Evolutionary conservation across 1,140 invertebrate genomes (phyloP).

Genomic region (Aleiodes sp.): DNA sequence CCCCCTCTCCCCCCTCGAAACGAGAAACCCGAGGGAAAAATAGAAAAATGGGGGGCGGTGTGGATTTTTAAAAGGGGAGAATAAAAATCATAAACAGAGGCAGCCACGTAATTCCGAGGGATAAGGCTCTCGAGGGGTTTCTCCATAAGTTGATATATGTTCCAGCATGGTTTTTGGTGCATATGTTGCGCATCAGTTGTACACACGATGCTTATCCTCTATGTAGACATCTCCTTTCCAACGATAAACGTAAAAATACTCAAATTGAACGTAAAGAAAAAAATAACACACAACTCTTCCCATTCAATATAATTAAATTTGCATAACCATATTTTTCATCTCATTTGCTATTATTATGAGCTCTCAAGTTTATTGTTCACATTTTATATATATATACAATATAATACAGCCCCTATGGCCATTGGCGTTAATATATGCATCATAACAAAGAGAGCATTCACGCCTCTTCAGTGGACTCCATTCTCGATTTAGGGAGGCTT

Average conservation of each 20-base stretch:
- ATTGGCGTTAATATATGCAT: conserved; percentile 59
- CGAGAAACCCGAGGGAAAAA: no score
- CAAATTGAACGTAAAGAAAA: neutral
- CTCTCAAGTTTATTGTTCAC: conserved; percentile 42
- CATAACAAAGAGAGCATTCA: conserved; percentile 57
- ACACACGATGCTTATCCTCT: neutral
- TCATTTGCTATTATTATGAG: conserved; percentile 61
- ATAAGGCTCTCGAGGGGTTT: conserved; percentile 45
- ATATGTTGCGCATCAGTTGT: conserved; percentile 41
- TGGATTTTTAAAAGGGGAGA: no score
- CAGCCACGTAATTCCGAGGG: conserved; percentile 47
- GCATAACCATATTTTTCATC: conserved; percentile 59
- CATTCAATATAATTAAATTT: conserved; percentile 44
- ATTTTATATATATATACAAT: conserved; percentile 25
- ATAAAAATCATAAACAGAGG: conserved; percentile 50
- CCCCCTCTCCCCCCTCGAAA: no score
- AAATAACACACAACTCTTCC: neutral
- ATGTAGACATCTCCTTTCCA: neutral
- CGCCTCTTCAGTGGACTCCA: conserved; percentile 44
- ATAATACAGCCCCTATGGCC: conserved; percentile 47
- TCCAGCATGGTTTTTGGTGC: conserved; percentile 15
- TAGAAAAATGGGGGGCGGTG: no score
- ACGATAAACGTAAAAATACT: no score
- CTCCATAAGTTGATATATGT: neutral
- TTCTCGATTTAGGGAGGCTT: no score